Percentiles rank a stretch among this genome's conserved stretches.
phyloP scores from a whole-genome alignment of 2,797 vertebrate genomes.

The Phoeniculus purpureus region DNA sequence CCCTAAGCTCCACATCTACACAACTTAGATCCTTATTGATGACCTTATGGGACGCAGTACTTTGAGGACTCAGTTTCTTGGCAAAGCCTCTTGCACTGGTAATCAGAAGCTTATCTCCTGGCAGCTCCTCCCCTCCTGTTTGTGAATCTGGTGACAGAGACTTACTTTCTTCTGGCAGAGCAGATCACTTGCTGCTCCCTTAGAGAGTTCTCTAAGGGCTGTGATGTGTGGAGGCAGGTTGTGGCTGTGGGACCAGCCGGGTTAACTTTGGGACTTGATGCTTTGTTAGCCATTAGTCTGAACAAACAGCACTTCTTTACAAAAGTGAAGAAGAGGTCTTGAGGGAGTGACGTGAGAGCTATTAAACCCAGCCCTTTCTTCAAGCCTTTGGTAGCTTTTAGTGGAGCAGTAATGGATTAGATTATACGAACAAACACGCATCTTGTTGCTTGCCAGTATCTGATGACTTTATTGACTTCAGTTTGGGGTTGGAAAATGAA shows the following conservation, averaged over 20 bases:
- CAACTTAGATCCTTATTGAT: too few relatives aligned
- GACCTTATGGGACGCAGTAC: too few relatives aligned
- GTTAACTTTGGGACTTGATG: background rate
- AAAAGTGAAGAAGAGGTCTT: background rate
- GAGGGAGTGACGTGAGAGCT: background rate
- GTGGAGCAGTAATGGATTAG: background rate
- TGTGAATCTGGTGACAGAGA: background rate
- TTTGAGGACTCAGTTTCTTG: background rate
- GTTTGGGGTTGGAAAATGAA: conserved; percentile 35
- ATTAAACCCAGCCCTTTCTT: background rate
- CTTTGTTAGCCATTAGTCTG: background rate
- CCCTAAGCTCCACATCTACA: too few relatives aligned
- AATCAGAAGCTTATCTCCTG: background rate
- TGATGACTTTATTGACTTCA: conserved; percentile 34
- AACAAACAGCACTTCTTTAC: background rate
- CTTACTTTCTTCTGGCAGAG: background rate
- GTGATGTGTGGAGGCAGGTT: background rate
- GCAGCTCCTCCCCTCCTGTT: background rate
- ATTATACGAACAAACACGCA: background rate
- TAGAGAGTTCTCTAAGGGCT: background rate
- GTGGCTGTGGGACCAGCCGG: background rate
- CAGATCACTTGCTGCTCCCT: background rate
- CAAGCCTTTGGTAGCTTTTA: background rate
- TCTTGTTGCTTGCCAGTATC: background rate
- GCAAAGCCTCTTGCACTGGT: background rate